Percentiles rank a stretch among this genome's conserved stretches.
These are phyloP conservation scores for Drosophila paucipuncta DNA, from an alignment of 2,888 invertebrate genomes.

Conservation along the genomic window DNA sequence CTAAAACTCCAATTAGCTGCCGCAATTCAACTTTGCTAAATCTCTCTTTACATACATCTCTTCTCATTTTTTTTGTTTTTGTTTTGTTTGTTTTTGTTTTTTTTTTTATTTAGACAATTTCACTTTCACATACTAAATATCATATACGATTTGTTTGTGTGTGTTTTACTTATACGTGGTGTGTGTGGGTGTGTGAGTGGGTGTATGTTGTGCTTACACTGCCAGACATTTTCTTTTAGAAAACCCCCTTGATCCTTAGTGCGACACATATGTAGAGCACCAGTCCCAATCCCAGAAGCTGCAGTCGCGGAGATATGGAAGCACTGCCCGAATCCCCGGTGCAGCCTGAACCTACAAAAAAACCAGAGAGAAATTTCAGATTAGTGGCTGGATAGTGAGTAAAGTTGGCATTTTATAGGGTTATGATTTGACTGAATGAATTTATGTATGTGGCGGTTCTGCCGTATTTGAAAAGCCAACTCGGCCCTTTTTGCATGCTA, in stretches of 20 bases:
- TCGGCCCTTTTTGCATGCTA: slow-evolving; percentile 19
- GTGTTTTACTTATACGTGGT: slow-evolving; percentile 34
- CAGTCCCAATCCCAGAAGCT: slow-evolving; percentile 55
- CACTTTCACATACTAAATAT: slow-evolving; percentile 51
- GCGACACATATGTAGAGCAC: slow-evolving; percentile 53
- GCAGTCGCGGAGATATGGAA: slow-evolving; percentile 61
- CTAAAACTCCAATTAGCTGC: slow-evolving; percentile 49
- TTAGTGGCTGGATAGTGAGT: neutral
- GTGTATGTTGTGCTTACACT: slow-evolving; percentile 38
- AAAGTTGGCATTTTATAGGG: neutral
- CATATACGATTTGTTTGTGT: slow-evolving; percentile 48
- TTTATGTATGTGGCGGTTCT: slow-evolving; percentile 45
- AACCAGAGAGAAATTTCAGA: slow-evolving; percentile 15
- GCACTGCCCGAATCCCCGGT: slow-evolving; percentile 68
- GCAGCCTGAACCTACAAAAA: slow-evolving; percentile 74
- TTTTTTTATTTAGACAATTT: slow-evolving; percentile 26
- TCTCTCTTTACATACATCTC: slow-evolving; percentile 24
- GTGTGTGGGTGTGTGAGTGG: slow-evolving; percentile 8
- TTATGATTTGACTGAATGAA: slow-evolving; percentile 50
- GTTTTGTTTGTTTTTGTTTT: neutral
- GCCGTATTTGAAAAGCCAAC: slow-evolving; percentile 22
- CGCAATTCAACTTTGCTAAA: slow-evolving; percentile 26
- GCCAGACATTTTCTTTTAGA: slow-evolving; percentile 69
- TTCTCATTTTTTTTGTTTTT: too few relatives aligned
- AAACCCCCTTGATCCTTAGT: slow-evolving; percentile 60